Evolutionary conservation across 2,797 vertebrate species (phyloP).

Genomic region (Muscicapa comitata): DNA sequence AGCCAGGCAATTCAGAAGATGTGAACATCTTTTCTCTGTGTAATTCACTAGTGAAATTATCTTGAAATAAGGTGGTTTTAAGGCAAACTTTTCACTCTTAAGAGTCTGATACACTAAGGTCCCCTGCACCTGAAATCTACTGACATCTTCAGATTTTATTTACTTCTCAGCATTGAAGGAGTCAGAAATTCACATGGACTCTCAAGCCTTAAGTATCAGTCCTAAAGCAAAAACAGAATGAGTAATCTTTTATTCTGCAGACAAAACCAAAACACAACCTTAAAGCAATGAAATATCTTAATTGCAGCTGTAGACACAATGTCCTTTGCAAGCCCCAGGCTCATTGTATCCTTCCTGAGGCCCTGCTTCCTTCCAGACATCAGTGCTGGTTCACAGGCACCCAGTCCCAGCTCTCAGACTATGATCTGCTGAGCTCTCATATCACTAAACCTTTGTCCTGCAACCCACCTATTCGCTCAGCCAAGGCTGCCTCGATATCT

Average conservation of each 20-base stretch:
- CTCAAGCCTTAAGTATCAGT: not conserved
- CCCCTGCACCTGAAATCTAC: not conserved
- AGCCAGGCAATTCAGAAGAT: not conserved
- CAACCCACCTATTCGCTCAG: conserved; percentile 10
- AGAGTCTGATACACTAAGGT: not conserved
- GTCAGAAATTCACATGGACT: not conserved
- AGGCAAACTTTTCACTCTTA: not conserved
- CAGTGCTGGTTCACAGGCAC: not conserved
- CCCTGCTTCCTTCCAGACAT: conserved; percentile 48
- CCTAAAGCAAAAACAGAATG: not conserved
- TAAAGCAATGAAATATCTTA: not conserved
- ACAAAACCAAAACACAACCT: conserved; percentile 10
- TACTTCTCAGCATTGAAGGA: not conserved
- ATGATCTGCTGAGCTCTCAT: not conserved
- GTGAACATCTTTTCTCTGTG: not conserved
- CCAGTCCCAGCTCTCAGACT: not conserved
- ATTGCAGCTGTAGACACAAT: not conserved
- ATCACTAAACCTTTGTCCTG: conserved; percentile 47
- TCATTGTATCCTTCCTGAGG: conserved; percentile 46
- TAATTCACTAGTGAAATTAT: not conserved
- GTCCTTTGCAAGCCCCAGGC: not conserved
- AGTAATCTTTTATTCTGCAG: not conserved
- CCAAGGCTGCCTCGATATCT: not conserved
- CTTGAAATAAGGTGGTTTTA: not conserved
- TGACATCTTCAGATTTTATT: not conserved